Base-by-base conservation (phyloP, 2,113 vertebrate species). In the Thalassarche chlororhynchos region DNA sequence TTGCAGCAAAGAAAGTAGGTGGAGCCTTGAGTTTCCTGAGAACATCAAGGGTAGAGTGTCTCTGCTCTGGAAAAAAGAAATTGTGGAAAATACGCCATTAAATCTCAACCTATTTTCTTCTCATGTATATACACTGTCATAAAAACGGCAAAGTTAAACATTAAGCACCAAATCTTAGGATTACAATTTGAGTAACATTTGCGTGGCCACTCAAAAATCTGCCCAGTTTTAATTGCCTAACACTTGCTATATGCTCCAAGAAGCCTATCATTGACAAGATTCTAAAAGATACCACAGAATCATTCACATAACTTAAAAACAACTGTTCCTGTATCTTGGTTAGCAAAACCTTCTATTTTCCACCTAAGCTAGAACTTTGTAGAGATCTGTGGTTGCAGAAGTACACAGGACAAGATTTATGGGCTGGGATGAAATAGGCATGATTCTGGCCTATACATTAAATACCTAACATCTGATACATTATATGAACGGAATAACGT, bases 41-140 rank as follows among this genome's bases (percentile, higher is more conserved):
- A 64, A 80, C 49, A 62, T 98, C 98, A 87, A 97, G 96, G 36
- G 98, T 96, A 51, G 72, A 97, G 84, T 96, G 96, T 36, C 96
- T 98, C 81, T 98, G 98, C 80, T 97, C 98, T 99, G 93, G 9
- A 89, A 97, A 61, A 97, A 93, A 97, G 47, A 96, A 66, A 86
- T 20, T 57, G 17, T 20, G 20, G 49, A 49, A 93, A 82, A 87
- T 38, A 82, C 4, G 9, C 6, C 52, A 72, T 78, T 93, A 91
- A 91, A 76, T 89, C 36, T 38, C 55, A 88, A 65, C 51, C 2
- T 1, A 42, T 49, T 93, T 95, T 54, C 5, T 84, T 60, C 44
- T 87, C 29, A 25, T 29, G 5, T 54, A 38, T 51, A 44, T 34
- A 36, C 8, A 32, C 8, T 38, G 40, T 40, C 15, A 87, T 9